A percentile compares a stretch with the other conserved stretches of the same genome.
Evolutionary conservation across 2,113 vertebrate species (phyloP).

Genomic region (Bombycilla garrulus): DNA sequence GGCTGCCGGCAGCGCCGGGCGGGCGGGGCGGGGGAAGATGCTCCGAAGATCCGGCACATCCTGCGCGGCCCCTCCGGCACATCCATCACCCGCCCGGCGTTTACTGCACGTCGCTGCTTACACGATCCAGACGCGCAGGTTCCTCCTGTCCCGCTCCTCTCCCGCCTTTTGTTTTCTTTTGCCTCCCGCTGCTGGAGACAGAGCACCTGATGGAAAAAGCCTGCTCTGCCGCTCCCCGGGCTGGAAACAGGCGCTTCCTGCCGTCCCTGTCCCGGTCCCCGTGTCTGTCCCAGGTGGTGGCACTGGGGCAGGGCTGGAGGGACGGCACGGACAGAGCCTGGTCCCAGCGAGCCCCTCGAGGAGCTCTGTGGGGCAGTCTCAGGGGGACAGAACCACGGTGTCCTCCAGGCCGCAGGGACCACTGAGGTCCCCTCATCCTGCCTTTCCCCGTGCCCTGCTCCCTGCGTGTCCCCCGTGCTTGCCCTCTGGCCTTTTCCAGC

Average conservation of each 20-base stretch:
- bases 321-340: background rate
- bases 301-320: background rate
- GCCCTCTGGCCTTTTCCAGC: background rate
- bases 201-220: slow-evolving; percentile 59
- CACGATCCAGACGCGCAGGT: slow-evolving; percentile 66
- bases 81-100: slow-evolving; percentile 65
- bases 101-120: slow-evolving; percentile 66
- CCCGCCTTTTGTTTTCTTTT: slow-evolving; percentile 37
- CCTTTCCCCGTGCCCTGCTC: background rate
- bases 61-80: background rate
- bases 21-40: background rate
- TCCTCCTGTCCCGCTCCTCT: slow-evolving; percentile 10
- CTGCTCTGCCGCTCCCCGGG: background rate
- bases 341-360: fast-evolving
- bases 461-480: fast-evolving
- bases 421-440: background rate
- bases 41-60: background rate
- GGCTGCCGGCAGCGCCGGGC: background rate
- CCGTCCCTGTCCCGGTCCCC: background rate
- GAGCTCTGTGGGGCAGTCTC: background rate
- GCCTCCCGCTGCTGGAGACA: slow-evolving; percentile 19
- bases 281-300: fast-evolving
- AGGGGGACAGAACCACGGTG: fast-evolving
- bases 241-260: slow-evolving; percentile 24
- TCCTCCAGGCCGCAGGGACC: background rate